phyloP scores from a whole-genome alignment of 1,140 invertebrate genomes.

The Xylocopa sonorina region DNA sequence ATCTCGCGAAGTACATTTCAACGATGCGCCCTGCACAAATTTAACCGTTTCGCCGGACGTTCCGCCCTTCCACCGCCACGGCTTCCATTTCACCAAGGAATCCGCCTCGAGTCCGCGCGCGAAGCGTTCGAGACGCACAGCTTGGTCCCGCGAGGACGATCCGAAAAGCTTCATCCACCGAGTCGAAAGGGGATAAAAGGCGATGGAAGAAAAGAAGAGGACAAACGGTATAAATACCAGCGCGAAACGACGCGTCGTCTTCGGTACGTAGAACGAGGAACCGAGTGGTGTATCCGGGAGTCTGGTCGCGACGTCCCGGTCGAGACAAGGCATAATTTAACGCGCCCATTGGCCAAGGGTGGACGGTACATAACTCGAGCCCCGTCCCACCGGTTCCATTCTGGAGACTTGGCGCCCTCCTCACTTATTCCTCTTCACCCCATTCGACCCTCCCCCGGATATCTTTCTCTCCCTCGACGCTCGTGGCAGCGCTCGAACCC shows the following conservation, averaged over 20 bases:
- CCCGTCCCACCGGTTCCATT: slow-evolving; percentile 56
- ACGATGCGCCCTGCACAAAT: no score
- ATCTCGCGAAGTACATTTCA: no score
- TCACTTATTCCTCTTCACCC: slow-evolving; percentile 63
- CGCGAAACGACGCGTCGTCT: background rate
- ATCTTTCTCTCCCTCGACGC: slow-evolving; percentile 40
- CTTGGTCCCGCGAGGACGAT: background rate
- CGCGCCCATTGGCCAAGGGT: slow-evolving; percentile 63
- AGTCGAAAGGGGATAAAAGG: background rate
- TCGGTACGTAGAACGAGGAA: slow-evolving; percentile 10
- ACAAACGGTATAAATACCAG: slow-evolving; percentile 7
- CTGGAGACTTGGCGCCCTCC: slow-evolving; percentile 66
- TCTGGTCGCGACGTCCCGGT: slow-evolving; percentile 57
- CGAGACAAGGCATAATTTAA: slow-evolving; percentile 72
- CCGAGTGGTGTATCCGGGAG: slow-evolving; percentile 38
- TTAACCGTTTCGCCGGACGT: slow-evolving; percentile 18
- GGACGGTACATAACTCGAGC: slow-evolving; percentile 66
- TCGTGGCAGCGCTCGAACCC: background rate
- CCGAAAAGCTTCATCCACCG: background rate
- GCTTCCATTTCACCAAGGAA: background rate
- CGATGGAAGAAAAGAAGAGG: background rate
- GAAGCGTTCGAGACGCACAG: background rate
- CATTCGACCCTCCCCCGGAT: slow-evolving; percentile 57
- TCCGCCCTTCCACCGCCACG: background rate
- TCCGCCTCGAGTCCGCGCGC: background rate